phyloP scores from a whole-genome alignment of 2,888 invertebrate genomes.

The Cyrtodaria siliqua region DNA sequence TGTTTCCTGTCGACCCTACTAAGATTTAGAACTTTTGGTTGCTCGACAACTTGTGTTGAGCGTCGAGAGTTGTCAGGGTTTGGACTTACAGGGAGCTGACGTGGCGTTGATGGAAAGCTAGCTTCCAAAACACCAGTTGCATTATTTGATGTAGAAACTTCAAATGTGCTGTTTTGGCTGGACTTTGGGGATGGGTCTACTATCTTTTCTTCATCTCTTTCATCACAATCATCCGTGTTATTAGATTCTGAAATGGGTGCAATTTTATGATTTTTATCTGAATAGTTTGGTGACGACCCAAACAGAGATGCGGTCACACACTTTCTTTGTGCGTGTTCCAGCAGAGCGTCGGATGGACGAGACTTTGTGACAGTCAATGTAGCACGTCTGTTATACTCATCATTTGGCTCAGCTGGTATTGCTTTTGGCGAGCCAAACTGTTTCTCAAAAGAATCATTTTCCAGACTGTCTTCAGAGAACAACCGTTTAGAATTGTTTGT shows the following conservation, averaged over 20 bases:
- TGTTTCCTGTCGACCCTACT: conserved; percentile 53
- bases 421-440: conserved; percentile 35
- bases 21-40: conserved; percentile 62
- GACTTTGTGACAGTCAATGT: conserved; percentile 75
- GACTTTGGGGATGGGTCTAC: conserved; percentile 1
- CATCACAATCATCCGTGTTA: background rate
- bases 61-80: conserved; percentile 69
- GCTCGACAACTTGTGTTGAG: conserved; percentile 76
- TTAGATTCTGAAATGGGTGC: conserved; percentile 5
- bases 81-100: conserved; percentile 72
- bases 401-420: conserved; percentile 40
- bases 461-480: conserved; percentile 51
- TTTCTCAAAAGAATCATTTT: conserved; percentile 35
- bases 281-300: background rate
- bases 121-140: conserved; percentile 14
- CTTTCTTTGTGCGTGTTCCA: conserved; percentile 27
- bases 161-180: conserved; percentile 53
- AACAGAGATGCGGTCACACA: background rate
- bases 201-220: background rate
- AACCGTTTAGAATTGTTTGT: conserved; percentile 2
- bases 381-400: conserved; percentile 53
- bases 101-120: conserved; percentile 67
- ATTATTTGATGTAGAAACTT: conserved; percentile 35
- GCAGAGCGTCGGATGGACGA: conserved; percentile 72
- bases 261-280: background rate